Evolutionary conservation across 92 coral and sea anemone species (phyloP), one percentile per base, ranked within the genome.

Genomic region (Desmophyllum pertusum): DNA sequence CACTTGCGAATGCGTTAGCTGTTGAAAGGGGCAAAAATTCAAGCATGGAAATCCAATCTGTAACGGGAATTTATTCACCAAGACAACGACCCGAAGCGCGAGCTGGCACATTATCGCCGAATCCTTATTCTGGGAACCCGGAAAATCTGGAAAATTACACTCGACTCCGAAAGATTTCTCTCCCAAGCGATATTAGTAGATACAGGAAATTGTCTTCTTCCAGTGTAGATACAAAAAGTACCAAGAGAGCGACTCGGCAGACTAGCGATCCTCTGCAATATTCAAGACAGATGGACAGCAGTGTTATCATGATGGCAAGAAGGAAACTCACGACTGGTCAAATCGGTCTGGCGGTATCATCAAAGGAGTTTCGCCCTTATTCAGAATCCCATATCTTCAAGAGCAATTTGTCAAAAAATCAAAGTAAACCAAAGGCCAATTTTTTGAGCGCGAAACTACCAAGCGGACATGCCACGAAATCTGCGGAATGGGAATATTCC

Each of bases 291-390:
- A 63, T 6, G 3, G 21, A 76, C 11, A 27, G 71, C 15, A 31
- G 43, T 1, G 59, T 33, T 40, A 18, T 17, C 27, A 18, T 36
- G n/a, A 30, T 63, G 11, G 41, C 72, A 1, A 33, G 59, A 23
- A 63, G 73, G 29, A 78, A 62, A n/a, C 72, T 42, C 4, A 78
- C 62, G 5, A 40, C 83, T 13, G 57, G 72, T 14, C 57, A 63
- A 41, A 42, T 78, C 42, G 73, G 42, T 30, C 18, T 40, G 5
- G 19, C 73, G 61, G 61, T 23, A 39, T 43, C 83, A 62, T 42
- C 73, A 42, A 64, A 19, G 42, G 61, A 8, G 0, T 33, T 1
- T 78, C 51, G 4, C 10, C 50, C 9, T 43, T 19, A 29, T 63
- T 9, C 59, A 43, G 72, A 62, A 35, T 67, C 72, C 27, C 72